Conservation (phyloP, 2,888 invertebrate genomes). For the Lysandra coridon region DNA sequence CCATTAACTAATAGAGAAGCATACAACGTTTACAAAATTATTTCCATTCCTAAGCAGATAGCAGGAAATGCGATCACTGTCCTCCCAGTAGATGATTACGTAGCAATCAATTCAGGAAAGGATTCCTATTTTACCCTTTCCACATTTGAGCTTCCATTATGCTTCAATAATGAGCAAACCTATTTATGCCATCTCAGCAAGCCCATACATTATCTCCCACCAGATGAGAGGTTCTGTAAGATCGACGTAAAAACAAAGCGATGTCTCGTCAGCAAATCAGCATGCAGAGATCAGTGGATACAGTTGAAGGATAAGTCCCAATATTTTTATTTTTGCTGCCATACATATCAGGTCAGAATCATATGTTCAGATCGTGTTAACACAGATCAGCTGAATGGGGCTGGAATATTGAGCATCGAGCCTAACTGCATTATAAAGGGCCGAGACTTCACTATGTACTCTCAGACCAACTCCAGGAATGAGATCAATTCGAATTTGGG, state of each 20-base stretch:
- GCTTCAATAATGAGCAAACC: no score
- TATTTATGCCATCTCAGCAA: no score
- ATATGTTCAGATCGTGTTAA: not conserved
- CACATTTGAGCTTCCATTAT: no score
- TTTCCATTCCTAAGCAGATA: conserved; percentile 7
- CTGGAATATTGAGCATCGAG: not conserved
- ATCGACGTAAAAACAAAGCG: not conserved
- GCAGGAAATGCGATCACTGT: not conserved
- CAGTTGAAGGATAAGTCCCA: not conserved
- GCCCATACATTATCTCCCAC: not conserved
- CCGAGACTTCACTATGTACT: not conserved
- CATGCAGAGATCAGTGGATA: not conserved
- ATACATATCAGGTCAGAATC: not conserved
- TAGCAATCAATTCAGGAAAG: no score
- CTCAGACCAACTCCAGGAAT: not conserved
- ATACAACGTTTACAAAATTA: not conserved
- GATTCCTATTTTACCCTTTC: no score
- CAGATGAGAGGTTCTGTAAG: not conserved
- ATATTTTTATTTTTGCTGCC: not conserved
- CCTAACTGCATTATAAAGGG: not conserved
- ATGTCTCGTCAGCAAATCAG: not conserved
- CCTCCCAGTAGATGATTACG: no score
- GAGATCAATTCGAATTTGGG: not conserved
- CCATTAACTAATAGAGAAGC: no score
- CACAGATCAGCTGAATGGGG: conserved; percentile 2